phyloP scores from a whole-genome alignment of 1,140 invertebrate species.

The Eupristina koningsbergeri region DNA sequence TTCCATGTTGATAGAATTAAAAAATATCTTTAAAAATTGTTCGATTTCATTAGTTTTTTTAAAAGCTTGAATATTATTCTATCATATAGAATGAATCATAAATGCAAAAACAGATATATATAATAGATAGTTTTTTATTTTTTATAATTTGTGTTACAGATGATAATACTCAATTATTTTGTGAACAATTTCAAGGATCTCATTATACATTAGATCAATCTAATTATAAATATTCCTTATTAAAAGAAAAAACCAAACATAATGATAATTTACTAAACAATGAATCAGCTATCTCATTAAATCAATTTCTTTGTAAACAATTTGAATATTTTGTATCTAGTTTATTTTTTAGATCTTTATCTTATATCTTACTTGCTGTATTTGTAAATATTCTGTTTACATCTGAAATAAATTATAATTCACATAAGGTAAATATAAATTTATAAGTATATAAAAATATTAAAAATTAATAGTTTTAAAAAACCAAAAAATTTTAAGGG shows the following conservation, averaged over 20 bases:
- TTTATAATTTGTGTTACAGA: too few species aligned
- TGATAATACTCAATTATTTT: slow-evolving; percentile 5
- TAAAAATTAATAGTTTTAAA: slow-evolving; percentile 7
- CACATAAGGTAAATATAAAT: slow-evolving; percentile 59
- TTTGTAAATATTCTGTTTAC: slow-evolving; percentile 61
- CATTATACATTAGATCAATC: background rate
- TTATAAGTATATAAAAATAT: slow-evolving; percentile 27
- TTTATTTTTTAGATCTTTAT: slow-evolving; percentile 53
- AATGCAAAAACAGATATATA: too few species aligned
- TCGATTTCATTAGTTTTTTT: too few species aligned
- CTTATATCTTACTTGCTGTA: slow-evolving; percentile 56
- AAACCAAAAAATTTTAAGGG: slow-evolving; percentile 51
- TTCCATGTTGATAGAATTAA: too few species aligned
- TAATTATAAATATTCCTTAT: background rate
- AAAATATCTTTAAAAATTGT: too few species aligned
- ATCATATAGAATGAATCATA: too few species aligned
- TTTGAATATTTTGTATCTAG: slow-evolving; percentile 9
- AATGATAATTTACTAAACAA: background rate
- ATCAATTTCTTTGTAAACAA: slow-evolving; percentile 13
- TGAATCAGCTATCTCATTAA: background rate
- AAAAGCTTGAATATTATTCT: too few species aligned
- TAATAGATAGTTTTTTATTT: too few species aligned
- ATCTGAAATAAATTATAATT: slow-evolving; percentile 56
- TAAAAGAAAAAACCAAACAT: background rate
- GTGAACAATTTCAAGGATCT: background rate